phyloP scores from a whole-genome alignment of 2,113 vertebrate species.

The Leptobrachium ailaonicum region DNA sequence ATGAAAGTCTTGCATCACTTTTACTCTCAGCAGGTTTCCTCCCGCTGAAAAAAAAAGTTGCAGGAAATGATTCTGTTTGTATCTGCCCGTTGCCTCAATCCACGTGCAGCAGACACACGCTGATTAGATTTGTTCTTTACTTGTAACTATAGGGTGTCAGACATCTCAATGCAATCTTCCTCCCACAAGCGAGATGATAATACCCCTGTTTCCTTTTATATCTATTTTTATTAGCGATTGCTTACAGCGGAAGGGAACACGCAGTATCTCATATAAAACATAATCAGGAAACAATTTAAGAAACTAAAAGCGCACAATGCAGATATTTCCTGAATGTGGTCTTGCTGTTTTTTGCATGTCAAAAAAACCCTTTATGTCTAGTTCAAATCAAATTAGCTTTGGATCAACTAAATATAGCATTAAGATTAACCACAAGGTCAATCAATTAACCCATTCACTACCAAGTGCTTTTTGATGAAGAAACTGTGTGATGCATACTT shows the following conservation, averaged over 20 bases:
- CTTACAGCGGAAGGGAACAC: constrained; percentile 52
- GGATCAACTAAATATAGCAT: no score
- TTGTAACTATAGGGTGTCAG: constrained; percentile 51
- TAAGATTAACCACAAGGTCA: no score
- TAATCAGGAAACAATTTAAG: neutral
- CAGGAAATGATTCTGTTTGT: constrained; percentile 27
- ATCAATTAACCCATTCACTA: no score
- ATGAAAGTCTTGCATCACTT: no score
- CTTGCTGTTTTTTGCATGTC: neutral
- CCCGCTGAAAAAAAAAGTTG: no score
- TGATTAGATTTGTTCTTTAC: constrained; percentile 45
- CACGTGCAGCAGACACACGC: constrained; percentile 47
- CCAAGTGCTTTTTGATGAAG: no score
- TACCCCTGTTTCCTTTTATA: constrained; percentile 49
- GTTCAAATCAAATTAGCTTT: no score
- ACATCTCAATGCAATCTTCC: constrained; percentile 44
- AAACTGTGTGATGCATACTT: no score
- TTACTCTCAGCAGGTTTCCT: no score
- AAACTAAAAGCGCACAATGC: neutral
- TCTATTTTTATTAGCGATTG: constrained; percentile 54
- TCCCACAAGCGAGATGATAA: constrained; percentile 53
- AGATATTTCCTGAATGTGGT: neutral
- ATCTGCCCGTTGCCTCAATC: constrained; percentile 3
- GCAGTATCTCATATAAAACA: constrained; percentile 23
- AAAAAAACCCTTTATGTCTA: no score